A percentile compares a stretch with the other conserved stretches of the same genome.
Conservation (phyloP, 2,888 invertebrate genomes). For the Mantis religiosa region DNA sequence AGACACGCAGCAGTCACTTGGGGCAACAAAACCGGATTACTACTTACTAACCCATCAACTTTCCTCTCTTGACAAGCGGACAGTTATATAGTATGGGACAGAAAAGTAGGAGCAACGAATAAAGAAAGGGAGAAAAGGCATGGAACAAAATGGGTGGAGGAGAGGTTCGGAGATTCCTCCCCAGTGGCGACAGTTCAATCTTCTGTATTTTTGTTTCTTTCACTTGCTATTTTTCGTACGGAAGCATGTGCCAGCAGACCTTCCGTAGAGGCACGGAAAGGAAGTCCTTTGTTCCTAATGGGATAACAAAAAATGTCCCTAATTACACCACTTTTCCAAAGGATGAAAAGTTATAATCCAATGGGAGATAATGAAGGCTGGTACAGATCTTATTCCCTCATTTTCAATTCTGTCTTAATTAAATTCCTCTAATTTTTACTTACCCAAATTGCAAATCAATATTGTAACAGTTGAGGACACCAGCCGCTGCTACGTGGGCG, state of each 20-base stretch:
- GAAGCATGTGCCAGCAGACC: not conserved
- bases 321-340: too few species aligned
- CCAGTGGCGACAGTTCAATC: not conserved
- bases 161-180: not conserved
- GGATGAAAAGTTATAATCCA: too few species aligned
- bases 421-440: too few species aligned
- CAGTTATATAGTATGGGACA: not conserved
- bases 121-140: not conserved
- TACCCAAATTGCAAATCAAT: too few species aligned
- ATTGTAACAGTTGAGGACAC: too few species aligned
- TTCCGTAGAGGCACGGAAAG: not conserved
- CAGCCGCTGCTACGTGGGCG: too few species aligned
- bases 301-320: not conserved
- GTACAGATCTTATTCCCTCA: too few species aligned
- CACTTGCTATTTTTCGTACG: not conserved
- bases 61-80: not conserved
- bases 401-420: too few species aligned
- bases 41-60: not conserved
- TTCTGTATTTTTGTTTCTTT: not conserved
- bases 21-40: not conserved
- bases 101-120: not conserved
- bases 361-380: too few species aligned
- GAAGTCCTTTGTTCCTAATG: not conserved
- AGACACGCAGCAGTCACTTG: not conserved
- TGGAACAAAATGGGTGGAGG: not conserved